A percentile compares a stretch with the other conserved stretches of the same genome.
Conservation (phyloP, 2,888 invertebrate species). For the Hartigia nigra region DNA sequence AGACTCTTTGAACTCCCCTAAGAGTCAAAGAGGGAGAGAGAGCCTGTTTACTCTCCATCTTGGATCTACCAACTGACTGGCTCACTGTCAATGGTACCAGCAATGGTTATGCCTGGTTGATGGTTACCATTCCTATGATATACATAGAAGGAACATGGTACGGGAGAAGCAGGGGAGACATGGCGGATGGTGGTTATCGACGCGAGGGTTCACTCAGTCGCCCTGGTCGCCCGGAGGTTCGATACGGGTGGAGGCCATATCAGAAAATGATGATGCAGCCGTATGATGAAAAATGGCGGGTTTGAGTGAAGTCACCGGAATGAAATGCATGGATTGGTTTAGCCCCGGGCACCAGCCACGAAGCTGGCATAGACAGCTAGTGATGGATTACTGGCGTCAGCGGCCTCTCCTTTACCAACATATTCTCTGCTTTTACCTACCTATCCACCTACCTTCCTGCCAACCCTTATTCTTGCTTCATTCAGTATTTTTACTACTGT, state of each 20-base stretch:
- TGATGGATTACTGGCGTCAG: constrained; percentile 61
- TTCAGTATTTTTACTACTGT: not conserved
- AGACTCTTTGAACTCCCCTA: constrained; percentile 4
- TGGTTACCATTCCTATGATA: not conserved
- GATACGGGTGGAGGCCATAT: constrained; percentile 35
- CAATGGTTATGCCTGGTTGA: not conserved
- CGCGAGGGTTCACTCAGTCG: not conserved
- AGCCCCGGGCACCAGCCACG: constrained; percentile 52
- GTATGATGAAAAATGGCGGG: constrained; percentile 59
- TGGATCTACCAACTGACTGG: constrained; percentile 1
- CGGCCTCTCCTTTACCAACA: constrained; percentile 35
- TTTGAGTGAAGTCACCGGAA: constrained; percentile 60
- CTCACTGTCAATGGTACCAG: not conserved
- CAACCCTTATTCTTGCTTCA: not conserved
- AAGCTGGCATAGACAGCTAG: constrained; percentile 60
- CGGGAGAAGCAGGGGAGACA: constrained; percentile 1
- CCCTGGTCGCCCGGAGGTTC: constrained; percentile 6
- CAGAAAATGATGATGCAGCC: constrained; percentile 59
- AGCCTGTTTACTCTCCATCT: constrained; percentile 5
- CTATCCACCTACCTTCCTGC: not conserved
- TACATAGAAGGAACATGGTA: not conserved
- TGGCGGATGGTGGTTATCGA: not conserved
- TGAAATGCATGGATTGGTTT: constrained; percentile 65
- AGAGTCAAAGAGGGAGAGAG: not conserved
- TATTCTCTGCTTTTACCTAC: constrained; percentile 14